Evolutionary conservation across 2,797 vertebrate species (phyloP), one percentile per base, ranked within the genome.

Genomic region (Sebastolobus altivelis): DNA sequence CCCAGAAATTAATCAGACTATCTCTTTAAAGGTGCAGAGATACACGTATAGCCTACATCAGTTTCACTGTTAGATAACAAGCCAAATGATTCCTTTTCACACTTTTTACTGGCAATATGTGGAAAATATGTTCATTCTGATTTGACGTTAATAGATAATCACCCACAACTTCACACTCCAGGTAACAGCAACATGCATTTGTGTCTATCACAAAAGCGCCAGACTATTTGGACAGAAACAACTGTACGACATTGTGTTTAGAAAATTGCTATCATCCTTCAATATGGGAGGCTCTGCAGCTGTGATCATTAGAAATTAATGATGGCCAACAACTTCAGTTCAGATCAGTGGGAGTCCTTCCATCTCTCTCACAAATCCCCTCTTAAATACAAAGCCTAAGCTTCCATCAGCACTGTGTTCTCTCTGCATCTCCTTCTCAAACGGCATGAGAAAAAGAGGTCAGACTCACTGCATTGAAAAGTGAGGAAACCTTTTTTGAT

Each of bases 351-450:
- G 63, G 63, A 85, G 71, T 78, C 46, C 38, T 66, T 86, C 81
- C 70, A 86, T 83, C 69, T 73, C 80, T 40, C 27, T 58, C 69
- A 67, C 71, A 90, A 92, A 88, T 87, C 85, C 80, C 74, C 25
- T 80, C 81, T 88, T 87, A 77, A 86, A 86, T 22, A 88, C 69
- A 72, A 83, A 85, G 80, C 65, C 79, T 82, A 75, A 80, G 68
- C 82, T 52, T 35, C 74, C 80, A 55, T 46, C 61, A 27, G 77
- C 49, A 25, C 66, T 78, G n/a, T 72, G 74, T 75, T 91, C 79
- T 82, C 74, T 78, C 72, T 61, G 56, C 18, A 9, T 59, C 60
- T 68, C 20, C 74, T 79, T 84, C 77, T 77, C 68, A 70, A 82
- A 87, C 70, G 40, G 62, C 59, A 80, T 6, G 25, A 72, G 49